Evolutionary conservation across 2,888 invertebrate genomes (phyloP).

Genomic region (Chaitophorus viminalis): DNA sequence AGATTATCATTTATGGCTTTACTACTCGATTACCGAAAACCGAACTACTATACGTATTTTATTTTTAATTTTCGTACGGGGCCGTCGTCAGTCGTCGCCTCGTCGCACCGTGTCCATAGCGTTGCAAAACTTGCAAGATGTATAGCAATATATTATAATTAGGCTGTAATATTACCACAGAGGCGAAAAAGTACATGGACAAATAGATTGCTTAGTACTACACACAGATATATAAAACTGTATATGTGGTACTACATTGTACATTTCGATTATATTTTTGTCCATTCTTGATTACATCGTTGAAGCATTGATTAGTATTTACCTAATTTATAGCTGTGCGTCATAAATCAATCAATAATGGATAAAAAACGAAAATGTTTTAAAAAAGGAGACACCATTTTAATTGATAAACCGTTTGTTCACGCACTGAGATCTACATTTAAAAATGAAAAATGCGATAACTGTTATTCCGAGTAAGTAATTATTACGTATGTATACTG

Average conservation of each 20-base stretch:
- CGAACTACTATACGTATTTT: too few species aligned
- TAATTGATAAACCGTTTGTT: conserved; percentile 79
- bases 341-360: conserved; percentile 8
- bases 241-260: too few species aligned
- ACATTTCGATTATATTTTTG: background rate
- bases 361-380: conserved; percentile 43
- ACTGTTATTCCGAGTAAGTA: conserved; percentile 78
- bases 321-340: background rate
- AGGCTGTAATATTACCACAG: conserved; percentile 14
- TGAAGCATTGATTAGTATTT: background rate
- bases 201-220: conserved; percentile 21
- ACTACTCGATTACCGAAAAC: too few species aligned
- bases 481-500: background rate
- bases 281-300: background rate
- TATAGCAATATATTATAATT: conserved; percentile 2
- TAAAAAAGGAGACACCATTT: conserved; percentile 56
- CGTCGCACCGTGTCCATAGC: background rate
- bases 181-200: background rate
- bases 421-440: conserved; percentile 78
- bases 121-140: background rate
- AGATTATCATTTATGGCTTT: background rate
- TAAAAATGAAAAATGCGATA: conserved; percentile 78
- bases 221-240: too few species aligned
- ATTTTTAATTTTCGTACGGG: conserved; percentile 45
- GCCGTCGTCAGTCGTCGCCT: background rate